These are phyloP conservation scores for Sphaerophoria rueppellii DNA, from an alignment of 2,888 invertebrate species.

Conservation along the genomic window DNA sequence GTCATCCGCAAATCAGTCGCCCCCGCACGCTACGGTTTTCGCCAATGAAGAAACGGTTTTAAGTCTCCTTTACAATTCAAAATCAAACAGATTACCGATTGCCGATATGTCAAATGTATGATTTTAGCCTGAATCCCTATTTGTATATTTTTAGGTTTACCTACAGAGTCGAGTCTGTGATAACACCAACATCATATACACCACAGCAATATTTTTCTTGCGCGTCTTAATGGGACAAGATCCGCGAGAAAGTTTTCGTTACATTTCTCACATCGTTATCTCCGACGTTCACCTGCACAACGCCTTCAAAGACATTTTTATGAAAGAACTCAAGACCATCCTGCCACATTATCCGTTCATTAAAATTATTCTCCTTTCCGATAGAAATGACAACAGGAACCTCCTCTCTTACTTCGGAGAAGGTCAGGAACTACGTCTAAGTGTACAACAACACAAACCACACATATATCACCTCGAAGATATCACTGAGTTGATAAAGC, in stretches of 20 bases:
- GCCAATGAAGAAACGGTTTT: too few relatives aligned
- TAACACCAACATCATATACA: constrained; percentile 76
- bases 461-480: constrained; percentile 72
- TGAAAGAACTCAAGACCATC: constrained; percentile 91
- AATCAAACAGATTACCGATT: too few relatives aligned
- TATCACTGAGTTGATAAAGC: constrained; percentile 56
- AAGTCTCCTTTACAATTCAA: too few relatives aligned
- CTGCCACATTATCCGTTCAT: constrained; percentile 87
- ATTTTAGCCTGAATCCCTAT: neutral
- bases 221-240: constrained; percentile 93
- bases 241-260: constrained; percentile 76
- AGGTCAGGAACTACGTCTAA: constrained; percentile 71
- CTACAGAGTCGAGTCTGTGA: constrained; percentile 76
- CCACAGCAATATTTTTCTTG: constrained; percentile 82
- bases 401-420: constrained; percentile 75
- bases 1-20: too few relatives aligned
- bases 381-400: constrained; percentile 79
- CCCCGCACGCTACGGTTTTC: too few relatives aligned
- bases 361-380: constrained; percentile 94
- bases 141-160: constrained; percentile 67
- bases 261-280: constrained; percentile 90
- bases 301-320: constrained; percentile 93
- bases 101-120: neutral
- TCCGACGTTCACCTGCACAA: constrained; percentile 97
- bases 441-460: constrained; percentile 16